Evolutionary conservation across 2,797 vertebrate genomes (phyloP), one percentile per base, ranked within the genome.

Genomic region (Notolepis coatsorum): DNA sequence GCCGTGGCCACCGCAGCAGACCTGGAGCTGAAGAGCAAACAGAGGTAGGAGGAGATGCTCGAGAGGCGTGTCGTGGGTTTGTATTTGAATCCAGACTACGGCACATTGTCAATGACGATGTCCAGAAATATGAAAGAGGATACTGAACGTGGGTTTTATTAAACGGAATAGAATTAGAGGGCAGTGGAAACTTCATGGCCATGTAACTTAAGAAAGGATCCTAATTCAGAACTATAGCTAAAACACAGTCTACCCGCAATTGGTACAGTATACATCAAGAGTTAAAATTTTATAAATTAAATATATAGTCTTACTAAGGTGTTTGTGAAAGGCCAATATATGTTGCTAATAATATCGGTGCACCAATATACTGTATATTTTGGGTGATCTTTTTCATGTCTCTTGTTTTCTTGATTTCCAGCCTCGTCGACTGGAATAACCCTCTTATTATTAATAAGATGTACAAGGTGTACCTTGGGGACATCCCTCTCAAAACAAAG

Each of bases 401-500:
- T n/a, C n/a, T 37, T 78, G 3, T 58, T 76, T 65, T 75, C 3
- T 71, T 73, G 48, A 79, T 13, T 71, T 87, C 18, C 88, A 99
- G 98, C 89, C 93, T 98, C 81, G 95, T 99, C 66, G 97, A 99
- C 79, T 99, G 98, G 98, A 99, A 99, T 82, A 98, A 97, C 88
- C 95, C 97, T 72, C 71, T 92, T 61, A 97, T 99, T 60, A 92
- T 99, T 88, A 98, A 95, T 90, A 98, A 95, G 91, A 95, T 99
- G 93, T 99, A 95, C 89, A 98, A 96, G 77, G 96, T 99, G 6
- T 99, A 98, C 84, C 91, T 99, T 79, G 98, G 98, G 33, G 98
- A 99, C 74, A 97, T 99, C 90, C 96, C 98, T 59, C 91, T 99
- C 55, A 99, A 99, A 93, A 94, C 96, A 30, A 99, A 99, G 96